Percentiles rank a stretch among this genome's conserved stretches.
Evolutionary conservation across 2,113 vertebrate genomes (phyloP).

Genomic region (Cariama cristata): DNA sequence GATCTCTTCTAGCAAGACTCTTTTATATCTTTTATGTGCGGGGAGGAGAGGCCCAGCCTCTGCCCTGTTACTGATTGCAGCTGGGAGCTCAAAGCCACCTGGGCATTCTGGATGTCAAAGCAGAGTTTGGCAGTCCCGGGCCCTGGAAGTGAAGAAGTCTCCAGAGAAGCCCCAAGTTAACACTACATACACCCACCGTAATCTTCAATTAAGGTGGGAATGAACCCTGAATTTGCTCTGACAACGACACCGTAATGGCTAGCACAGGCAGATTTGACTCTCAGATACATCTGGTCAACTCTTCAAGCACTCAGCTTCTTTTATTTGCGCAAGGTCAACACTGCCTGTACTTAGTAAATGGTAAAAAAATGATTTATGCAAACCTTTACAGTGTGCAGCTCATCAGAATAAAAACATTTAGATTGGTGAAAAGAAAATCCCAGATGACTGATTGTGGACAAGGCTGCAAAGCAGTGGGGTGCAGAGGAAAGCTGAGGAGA

Average conservation of each 20-base stretch:
- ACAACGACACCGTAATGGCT: background rate
- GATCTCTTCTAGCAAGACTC: background rate
- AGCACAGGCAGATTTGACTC: background rate
- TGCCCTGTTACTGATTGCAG: background rate
- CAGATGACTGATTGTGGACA: background rate
- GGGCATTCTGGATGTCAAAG: background rate
- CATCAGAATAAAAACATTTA: background rate
- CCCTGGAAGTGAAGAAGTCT: background rate
- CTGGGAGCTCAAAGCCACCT: background rate
- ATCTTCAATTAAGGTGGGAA: background rate
- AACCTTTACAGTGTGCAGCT: background rate
- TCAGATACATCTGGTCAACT: background rate
- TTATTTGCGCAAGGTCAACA: background rate
- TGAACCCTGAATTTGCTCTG: background rate
- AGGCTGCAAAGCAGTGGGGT: background rate
- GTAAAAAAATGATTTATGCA: background rate
- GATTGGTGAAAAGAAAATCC: background rate
- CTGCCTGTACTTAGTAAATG: background rate
- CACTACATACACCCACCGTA: accelerated
- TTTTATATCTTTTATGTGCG: background rate
- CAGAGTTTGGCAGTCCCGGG: background rate
- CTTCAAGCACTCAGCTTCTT: background rate
- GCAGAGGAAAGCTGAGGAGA: background rate
- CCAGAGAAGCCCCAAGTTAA: background rate
- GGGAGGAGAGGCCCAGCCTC: background rate